Percentiles rank a stretch among this genome's conserved stretches.
Evolutionary conservation across 2,797 vertebrate species (phyloP).

Genomic region (Phoebastria nigripes): DNA sequence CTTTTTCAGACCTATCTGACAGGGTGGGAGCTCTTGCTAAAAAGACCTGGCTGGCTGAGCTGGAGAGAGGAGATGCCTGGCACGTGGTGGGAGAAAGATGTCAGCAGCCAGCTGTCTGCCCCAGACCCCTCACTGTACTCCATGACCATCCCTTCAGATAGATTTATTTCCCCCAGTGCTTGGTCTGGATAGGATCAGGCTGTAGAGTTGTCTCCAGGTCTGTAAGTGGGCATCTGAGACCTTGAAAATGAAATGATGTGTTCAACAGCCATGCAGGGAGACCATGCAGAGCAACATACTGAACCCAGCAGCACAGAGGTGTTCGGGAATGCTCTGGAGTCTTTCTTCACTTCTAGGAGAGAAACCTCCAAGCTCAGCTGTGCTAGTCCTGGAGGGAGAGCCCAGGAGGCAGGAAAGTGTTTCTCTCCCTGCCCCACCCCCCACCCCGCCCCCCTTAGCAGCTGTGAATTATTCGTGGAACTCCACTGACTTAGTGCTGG

Average conservation of each 20-base stretch:
- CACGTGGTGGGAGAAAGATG: not conserved
- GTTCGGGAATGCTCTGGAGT: not conserved
- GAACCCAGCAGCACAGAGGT: not conserved
- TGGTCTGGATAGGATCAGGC: not conserved
- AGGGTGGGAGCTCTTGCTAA: not conserved
- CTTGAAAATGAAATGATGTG: not conserved
- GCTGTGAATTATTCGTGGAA: slow-evolving; percentile 14
- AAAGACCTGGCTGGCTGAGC: not conserved
- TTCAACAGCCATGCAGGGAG: not conserved
- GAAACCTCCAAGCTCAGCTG: not conserved
- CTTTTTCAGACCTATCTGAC: not conserved
- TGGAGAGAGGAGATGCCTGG: not conserved
- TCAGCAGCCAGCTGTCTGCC: not conserved
- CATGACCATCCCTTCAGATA: not conserved
- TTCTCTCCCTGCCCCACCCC: too few species aligned
- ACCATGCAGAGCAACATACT: not conserved
- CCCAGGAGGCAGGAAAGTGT: not conserved
- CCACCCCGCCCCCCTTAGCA: not conserved
- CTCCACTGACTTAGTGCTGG: not conserved
- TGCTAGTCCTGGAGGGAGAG: not conserved
- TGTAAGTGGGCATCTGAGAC: not conserved
- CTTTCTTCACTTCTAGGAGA: not conserved
- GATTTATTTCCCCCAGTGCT: not conserved
- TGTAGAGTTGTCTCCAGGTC: not conserved
- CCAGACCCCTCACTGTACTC: not conserved